Evolutionary conservation across 2,113 vertebrate species (phyloP), one percentile per base, ranked within the genome.

Genomic region (Telmatochromis sp.): DNA sequence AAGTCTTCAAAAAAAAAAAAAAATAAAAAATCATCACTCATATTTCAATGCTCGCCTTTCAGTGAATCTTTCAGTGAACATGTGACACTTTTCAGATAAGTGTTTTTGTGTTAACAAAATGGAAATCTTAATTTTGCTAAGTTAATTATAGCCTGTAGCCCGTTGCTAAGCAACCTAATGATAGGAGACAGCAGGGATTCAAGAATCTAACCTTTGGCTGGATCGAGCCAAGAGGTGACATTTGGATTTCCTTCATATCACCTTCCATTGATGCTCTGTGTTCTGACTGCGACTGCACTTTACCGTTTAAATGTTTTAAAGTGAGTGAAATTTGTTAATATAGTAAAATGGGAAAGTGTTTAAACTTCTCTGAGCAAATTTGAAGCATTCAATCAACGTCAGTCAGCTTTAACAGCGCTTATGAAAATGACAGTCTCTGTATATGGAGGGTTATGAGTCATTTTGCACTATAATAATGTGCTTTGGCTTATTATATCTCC

Each of bases 21-120:
- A 28, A 28, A 84, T 57, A 51, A 33, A 81, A 80, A 19, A 89
- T 50, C 58, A 84, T 90, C 84, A 57, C 83, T 90, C 91, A 92
- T 91, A 91, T 94, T 94, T 93, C 87, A 93, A 91, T 90, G 88
- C 91, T 93, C 86, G 88, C 82, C 84, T 93, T 93, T 86, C 42
- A 47, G 42, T 0, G 91, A 94, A 90, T 90, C 93, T 94, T 95
- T 94, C 82, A 93, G 82, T 80, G 91, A 93, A 89, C 92, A 94
- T 90, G 93, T 95, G 95, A 95, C 94, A 93, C 94, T 93, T 94
- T 95, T 91, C 93, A 95, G 85, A 94, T 92, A 93, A 94, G 93
- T 94, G 91, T 94, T 95, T 95, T 94, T 95, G 94, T 93, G 94
- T 96, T 95, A 95, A 96, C 96, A 95, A 95, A 94, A 95, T 94